These are phyloP conservation scores for Venustoraphidia nigricollis DNA, from an alignment of 2,888 invertebrate genomes.

Conservation along the genomic window DNA sequence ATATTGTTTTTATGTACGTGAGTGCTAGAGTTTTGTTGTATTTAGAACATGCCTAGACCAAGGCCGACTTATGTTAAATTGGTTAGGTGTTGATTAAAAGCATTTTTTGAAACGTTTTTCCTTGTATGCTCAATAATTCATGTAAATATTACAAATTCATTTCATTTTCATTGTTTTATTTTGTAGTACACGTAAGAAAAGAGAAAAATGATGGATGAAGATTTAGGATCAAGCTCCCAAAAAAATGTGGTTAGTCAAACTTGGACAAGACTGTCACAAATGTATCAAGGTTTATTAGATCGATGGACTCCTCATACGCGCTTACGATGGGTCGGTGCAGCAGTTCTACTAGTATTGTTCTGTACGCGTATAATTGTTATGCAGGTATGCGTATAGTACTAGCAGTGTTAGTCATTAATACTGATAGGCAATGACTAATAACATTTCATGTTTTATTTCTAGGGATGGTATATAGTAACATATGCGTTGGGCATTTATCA, in stretches of 20 bases:
- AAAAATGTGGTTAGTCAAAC: slow-evolving; percentile 49
- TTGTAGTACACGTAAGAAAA: neutral
- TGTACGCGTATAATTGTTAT: slow-evolving; percentile 65
- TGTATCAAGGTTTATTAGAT: slow-evolving; percentile 74
- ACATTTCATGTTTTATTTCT: slow-evolving; percentile 23
- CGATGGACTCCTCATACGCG: slow-evolving; percentile 70
- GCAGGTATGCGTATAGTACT: slow-evolving; percentile 45
- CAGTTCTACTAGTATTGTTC: slow-evolving; percentile 54
- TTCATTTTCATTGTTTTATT: no score
- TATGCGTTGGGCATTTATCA: slow-evolving; percentile 99
- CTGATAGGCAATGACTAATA: slow-evolving; percentile 19
- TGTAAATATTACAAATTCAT: no score
- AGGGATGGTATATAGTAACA: slow-evolving; percentile 99
- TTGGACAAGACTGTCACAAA: slow-evolving; percentile 53
- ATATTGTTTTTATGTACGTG: no score
- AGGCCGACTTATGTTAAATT: no score
- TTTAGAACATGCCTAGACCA: no score
- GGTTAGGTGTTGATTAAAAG: no score
- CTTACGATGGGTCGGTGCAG: slow-evolving; percentile 66
- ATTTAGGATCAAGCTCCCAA: slow-evolving; percentile 41
- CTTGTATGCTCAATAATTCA: no score
- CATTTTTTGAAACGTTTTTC: no score
- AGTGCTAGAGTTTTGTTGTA: no score
- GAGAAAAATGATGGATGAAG: slow-evolving; percentile 55
- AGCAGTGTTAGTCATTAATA: slow-evolving; percentile 28